Evolutionary conservation across 92 coral and sea anemone genomes (phyloP), one percentile per base, ranked within the genome.

Genomic region (Phenganax marumi): DNA sequence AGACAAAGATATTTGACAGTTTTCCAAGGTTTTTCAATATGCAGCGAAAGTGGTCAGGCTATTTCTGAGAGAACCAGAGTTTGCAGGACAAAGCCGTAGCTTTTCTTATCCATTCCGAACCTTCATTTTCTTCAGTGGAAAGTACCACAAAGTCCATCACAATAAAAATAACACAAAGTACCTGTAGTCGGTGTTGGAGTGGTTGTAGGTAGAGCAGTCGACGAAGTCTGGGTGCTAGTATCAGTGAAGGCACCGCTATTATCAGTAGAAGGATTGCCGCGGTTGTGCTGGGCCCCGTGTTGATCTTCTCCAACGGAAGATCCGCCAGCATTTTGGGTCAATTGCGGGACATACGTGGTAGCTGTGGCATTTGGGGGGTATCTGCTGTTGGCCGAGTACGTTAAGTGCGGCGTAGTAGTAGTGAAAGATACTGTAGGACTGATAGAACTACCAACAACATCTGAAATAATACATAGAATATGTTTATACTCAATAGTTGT

Each of bases 101-200:
- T 19, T 13, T 19, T 13, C 16, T 13, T 19, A 56, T 13, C 63
- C 63, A 19, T 13, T 56, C 63, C 63, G 16, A 13, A 1, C 16
- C 21, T 19, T 1, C 3, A 56, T 56, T 56, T 13, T 56, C 63
- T 13, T 56, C 2, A 19, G 16, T 14, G 7, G 21, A 56, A 56
- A 13, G 63, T 0, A 10, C 21, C 21, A 63, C 0, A 63, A 12
- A 18, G 26, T 12, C 25, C 10, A 12, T 63, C 1, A 8, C n/a
- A 68, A 25, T 16, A 17, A 5, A 21, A 25, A 68, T 68, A 8
- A 50, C 73, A 25, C 43, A 33, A 33, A 33, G 43, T 68, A 75
- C 80, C 56, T 54, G 66, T 52, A 10, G 80, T 75, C n/a, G 80
- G 65, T 49, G 66, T 64, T 3, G 80, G 80, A 0, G 80, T 75